Evolutionary conservation across 2,888 invertebrate genomes (phyloP).

Genomic region (Cephus pygmeus): DNA sequence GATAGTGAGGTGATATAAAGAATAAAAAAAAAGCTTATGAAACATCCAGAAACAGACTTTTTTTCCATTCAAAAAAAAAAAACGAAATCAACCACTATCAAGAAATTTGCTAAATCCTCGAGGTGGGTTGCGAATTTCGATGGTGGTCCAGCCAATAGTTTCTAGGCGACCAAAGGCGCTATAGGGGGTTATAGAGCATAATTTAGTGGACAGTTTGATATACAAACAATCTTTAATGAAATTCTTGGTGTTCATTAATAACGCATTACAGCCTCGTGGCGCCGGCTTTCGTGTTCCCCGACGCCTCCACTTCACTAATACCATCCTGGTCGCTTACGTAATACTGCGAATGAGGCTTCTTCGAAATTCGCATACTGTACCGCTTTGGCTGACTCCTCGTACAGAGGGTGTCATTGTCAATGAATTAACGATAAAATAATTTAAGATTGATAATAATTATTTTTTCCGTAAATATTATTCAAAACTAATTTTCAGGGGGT

Average conservation of each 20-base stretch:
- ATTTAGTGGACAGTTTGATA: conserved; percentile 74
- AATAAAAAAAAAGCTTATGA: neutral
- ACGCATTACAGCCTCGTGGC: conserved; percentile 69
- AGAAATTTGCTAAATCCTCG: neutral
- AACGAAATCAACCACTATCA: neutral
- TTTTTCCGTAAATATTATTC: neutral
- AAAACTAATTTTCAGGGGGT: neutral
- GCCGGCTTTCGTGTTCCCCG: conserved; percentile 32
- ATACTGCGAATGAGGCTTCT: neutral
- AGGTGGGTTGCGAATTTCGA: neutral
- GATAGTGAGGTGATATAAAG: neutral
- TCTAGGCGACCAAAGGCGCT: conserved; percentile 57
- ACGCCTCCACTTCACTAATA: conserved; percentile 12
- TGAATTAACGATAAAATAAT: neutral
- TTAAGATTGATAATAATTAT: neutral
- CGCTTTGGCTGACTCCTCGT: neutral
- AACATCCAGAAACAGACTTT: neutral
- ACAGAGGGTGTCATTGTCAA: neutral
- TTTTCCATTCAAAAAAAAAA: conserved; percentile 1
- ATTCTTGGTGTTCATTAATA: conserved; percentile 77
- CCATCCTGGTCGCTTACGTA: neutral
- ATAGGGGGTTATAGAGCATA: conserved; percentile 65
- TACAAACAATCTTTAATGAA: conserved; percentile 75
- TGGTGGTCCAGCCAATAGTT: conserved; percentile 55
- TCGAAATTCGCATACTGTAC: neutral